A percentile compares a stretch with the other conserved stretches of the same genome.
These are phyloP conservation scores for Diaperis boleti DNA, from an alignment of 2,888 invertebrate genomes.

Conservation along the genomic window DNA sequence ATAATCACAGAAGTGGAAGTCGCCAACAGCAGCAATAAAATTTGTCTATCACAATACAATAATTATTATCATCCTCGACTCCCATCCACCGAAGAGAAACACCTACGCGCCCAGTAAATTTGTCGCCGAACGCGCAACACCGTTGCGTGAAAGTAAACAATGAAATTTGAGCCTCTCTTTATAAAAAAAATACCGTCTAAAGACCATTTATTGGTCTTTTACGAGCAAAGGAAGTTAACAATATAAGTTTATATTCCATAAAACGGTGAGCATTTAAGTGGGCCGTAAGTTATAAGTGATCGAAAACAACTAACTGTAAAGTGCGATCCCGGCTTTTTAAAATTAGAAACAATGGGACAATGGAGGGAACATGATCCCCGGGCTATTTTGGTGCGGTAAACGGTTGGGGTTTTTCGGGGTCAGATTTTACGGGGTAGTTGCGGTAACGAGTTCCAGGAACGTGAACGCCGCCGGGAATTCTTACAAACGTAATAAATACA, in stretches of 20 bases:
- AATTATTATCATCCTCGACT: no score
- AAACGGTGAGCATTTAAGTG: slow-evolving; percentile 8
- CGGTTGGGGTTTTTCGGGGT: no score
- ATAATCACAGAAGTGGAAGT: no score
- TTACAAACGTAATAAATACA: no score
- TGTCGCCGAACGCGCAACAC: not conserved
- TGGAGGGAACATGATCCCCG: not conserved
- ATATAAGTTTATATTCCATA: slow-evolving; percentile 10
- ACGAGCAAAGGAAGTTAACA: slow-evolving; percentile 13
- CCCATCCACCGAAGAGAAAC: no score
- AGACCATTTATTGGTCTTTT: slow-evolving; percentile 7
- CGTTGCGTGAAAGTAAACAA: not conserved
- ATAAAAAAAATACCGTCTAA: slow-evolving; percentile 3
- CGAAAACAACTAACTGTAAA: slow-evolving; percentile 8
- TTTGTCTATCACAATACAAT: no score
- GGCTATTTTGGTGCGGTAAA: not conserved
- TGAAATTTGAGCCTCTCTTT: not conserved
- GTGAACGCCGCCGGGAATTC: no score
- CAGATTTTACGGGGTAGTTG: no score
- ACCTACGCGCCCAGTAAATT: no score
- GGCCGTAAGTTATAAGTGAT: slow-evolving; percentile 9
- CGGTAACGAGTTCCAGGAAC: no score
- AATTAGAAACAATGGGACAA: not conserved
- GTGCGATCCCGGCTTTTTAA: not conserved
- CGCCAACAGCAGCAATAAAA: no score